phyloP scores from a whole-genome alignment of 2,113 vertebrate genomes.

The Brachypodius melanocephalos region DNA sequence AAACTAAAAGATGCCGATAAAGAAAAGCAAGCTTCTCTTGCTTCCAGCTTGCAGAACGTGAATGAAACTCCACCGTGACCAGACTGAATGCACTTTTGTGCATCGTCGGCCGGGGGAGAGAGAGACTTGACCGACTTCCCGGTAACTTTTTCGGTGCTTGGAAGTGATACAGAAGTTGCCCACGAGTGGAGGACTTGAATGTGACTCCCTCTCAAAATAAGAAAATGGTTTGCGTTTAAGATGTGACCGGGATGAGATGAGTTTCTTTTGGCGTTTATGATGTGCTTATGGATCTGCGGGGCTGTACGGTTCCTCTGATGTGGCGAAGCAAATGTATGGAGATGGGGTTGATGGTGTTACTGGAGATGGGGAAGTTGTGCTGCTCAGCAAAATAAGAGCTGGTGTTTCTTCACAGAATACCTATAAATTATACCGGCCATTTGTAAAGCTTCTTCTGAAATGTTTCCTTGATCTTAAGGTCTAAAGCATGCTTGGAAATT shows the following conservation, averaged over 20 bases:
- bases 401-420: background rate
- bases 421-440: background rate
- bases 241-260: background rate
- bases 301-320: background rate
- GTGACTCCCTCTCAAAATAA: background rate
- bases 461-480: background rate
- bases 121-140: background rate
- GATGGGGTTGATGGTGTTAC: background rate
- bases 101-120: background rate
- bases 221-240: slow-evolving; percentile 40
- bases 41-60: background rate
- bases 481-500: background rate
- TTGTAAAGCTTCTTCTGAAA: background rate
- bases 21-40: background rate
- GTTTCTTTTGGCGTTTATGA: background rate
- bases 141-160: slow-evolving; percentile 50
- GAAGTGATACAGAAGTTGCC: slow-evolving; percentile 32
- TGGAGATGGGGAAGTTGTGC: background rate
- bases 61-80: slow-evolving; percentile 12
- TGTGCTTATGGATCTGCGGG: background rate
- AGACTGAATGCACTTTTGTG: slow-evolving; percentile 7
- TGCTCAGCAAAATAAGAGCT: background rate
- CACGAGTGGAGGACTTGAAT: slow-evolving; percentile 4
- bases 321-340: background rate
- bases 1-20: background rate